Evolutionary conservation across 1,140 invertebrate species (phyloP).

Genomic region (Vanessa atalanta): DNA sequence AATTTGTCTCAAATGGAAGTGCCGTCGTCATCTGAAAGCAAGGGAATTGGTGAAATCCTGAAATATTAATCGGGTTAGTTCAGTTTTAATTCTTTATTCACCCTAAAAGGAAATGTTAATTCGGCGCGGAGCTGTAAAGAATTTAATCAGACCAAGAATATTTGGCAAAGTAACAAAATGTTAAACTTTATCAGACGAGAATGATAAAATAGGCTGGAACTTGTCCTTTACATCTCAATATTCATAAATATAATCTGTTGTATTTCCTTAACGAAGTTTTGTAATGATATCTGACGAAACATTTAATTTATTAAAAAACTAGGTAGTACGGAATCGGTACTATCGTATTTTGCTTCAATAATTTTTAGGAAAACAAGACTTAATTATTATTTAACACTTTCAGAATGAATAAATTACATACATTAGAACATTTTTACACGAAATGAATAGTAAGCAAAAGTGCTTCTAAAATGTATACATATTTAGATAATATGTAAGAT

Average conservation of each 20-base stretch:
- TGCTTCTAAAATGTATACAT: no score
- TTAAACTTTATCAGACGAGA: neutral
- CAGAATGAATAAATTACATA: no score
- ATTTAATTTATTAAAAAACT: no score
- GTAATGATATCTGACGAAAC: no score
- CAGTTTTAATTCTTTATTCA: constrained; percentile 1
- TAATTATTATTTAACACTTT: no score
- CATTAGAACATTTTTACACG: no score
- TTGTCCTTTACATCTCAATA: neutral
- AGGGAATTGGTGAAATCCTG: neutral
- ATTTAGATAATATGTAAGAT: no score
- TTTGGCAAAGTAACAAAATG: constrained; percentile 7
- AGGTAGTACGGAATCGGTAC: no score
- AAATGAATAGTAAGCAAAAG: no score
- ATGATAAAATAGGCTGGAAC: constrained; percentile 7
- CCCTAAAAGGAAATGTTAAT: neutral
- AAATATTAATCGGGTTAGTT: neutral
- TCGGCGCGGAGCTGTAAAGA: neutral
- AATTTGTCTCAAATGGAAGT: no score
- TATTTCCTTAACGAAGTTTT: neutral
- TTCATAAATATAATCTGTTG: neutral
- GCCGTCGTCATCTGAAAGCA: neutral
- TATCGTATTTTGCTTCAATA: no score
- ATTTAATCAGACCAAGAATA: constrained; percentile 8
- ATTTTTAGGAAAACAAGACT: no score